Evolutionary conservation across 2,888 invertebrate genomes (phyloP), one percentile per base, ranked within the genome.

Genomic region (Chrysolina americana): DNA sequence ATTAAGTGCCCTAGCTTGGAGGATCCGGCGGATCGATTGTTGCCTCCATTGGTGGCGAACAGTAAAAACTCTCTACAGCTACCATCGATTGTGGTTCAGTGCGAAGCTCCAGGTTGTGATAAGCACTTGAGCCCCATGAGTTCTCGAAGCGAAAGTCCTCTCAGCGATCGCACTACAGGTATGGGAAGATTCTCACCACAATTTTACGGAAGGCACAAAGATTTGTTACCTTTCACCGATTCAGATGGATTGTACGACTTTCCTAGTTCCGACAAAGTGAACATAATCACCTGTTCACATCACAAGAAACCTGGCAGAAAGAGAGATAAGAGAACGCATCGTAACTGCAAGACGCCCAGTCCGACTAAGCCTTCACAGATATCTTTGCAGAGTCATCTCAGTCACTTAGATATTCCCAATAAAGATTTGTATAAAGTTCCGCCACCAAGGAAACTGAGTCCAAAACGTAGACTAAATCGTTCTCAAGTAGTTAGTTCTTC

Each of bases 211-310:
- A 90, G 92, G 77, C 91, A 92, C 82, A 90, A 90, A 83, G 89
- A 91, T 82, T 84, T 89, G 72, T 86, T 93, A 74, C 93, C 94
- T 17, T 93, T 94, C 83, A 94, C 94, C 15, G 95, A 95, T 87
- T 94, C 94, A 0, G 95, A 95, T 85, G 94, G 94, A 3, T 88
- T 94, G 23, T 94, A 94, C 85, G 94, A 95, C 86, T 94, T 94
- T 84, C 94, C 94, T 4, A 94, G 94, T 85, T 93, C 94, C 8
- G 94, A 94, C 85, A 91, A 90, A 81, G 90, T 90, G 2, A 89
- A 87, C 81, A 81, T 86, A 48, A 83, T 82, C 21, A 87, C 88
- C 8, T 87, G 89, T 10, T 88, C 86, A 66, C 90, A 89, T 68
- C 88, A 90, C 75, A 91, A 92, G 83, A 92, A 93, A 85, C 90